Evolutionary conservation across 2,113 vertebrate genomes (phyloP).

Genomic region (Prunella fulvescens): DNA sequence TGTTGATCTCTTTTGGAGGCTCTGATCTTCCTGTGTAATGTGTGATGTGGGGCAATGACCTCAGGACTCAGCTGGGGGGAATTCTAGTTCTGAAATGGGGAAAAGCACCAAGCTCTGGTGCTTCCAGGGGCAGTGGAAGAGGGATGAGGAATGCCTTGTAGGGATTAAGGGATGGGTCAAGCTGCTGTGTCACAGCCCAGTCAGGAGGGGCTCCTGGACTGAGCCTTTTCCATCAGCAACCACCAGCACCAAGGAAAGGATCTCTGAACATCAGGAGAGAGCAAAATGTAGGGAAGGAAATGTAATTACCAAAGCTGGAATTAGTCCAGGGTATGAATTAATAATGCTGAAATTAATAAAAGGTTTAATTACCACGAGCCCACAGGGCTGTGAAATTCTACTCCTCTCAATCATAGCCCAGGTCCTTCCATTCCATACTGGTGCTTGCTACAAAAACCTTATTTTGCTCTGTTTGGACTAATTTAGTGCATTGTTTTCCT

Average conservation of each 20-base stretch:
- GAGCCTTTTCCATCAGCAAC: background rate
- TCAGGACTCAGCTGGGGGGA: background rate
- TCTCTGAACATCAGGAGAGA: background rate
- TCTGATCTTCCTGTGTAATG: accelerated
- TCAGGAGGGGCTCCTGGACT: background rate
- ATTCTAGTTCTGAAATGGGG: accelerated
- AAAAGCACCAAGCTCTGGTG: background rate
- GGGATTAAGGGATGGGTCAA: background rate
- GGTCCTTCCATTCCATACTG: background rate
- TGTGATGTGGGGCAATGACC: accelerated
- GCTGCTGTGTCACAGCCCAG: background rate
- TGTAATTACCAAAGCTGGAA: background rate
- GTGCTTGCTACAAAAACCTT: background rate
- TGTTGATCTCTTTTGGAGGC: background rate
- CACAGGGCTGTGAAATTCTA: background rate
- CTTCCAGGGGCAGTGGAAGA: background rate
- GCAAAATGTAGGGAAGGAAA: background rate
- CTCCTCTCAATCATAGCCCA: accelerated
- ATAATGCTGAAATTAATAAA: background rate
- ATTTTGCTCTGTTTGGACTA: background rate
- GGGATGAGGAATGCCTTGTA: background rate
- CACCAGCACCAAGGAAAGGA: background rate
- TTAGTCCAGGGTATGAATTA: background rate
- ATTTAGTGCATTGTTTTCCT: background rate
- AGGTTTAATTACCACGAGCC: background rate